Conservation (phyloP, 2,113 vertebrate species). For the Rhizomys pruinosus region DNA sequence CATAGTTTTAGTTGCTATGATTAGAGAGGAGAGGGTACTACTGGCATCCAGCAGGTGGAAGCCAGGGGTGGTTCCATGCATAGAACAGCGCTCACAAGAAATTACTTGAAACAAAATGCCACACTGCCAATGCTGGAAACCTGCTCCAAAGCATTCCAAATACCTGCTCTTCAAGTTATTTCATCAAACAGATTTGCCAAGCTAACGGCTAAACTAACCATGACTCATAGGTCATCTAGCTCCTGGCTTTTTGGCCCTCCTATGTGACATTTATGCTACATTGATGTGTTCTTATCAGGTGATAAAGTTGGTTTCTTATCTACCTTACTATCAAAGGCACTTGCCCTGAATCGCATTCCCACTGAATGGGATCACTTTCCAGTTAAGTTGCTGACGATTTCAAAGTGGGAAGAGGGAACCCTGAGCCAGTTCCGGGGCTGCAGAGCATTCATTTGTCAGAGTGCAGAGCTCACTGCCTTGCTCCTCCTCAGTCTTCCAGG, state of each 20-base stretch:
- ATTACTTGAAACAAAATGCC: not conserved
- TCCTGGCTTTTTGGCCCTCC: not conserved
- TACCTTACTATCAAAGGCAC: constrained; percentile 37
- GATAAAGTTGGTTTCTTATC: not conserved
- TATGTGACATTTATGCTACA: constrained; percentile 41
- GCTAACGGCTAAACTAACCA: not conserved
- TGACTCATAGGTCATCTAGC: not conserved
- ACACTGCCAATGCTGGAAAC: not conserved
- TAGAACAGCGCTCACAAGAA: not conserved
- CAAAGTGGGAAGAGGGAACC: not conserved
- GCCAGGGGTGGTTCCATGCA: not conserved
- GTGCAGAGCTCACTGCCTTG: not conserved
- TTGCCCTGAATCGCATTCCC: constrained; percentile 59
- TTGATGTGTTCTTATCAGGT: not conserved
- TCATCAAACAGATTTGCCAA: constrained; percentile 25
- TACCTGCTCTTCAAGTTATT: constrained; percentile 8
- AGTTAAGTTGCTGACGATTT: not conserved
- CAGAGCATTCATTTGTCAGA: not conserved
- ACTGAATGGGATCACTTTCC: not conserved
- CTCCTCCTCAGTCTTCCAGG: not conserved
- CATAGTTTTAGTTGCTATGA: not conserved
- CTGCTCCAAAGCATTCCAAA: not conserved
- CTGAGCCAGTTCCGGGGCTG: not conserved
- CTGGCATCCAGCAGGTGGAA: not conserved
- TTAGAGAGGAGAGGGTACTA: not conserved